Conservation (phyloP, 2,797 vertebrate species). For the Xerus rutilus region DNA sequence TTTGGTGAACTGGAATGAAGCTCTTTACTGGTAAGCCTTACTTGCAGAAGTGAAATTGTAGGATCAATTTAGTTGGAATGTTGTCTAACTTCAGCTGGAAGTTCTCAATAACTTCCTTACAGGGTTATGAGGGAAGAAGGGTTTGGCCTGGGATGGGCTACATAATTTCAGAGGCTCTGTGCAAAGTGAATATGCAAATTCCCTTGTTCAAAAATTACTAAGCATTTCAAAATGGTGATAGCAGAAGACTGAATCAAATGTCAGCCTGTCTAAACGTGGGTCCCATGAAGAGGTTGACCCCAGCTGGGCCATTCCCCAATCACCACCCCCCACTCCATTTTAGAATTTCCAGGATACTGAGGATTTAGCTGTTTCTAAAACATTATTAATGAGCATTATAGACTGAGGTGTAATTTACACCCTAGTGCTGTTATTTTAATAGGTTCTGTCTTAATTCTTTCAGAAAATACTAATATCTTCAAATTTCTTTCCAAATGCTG, state of each 20-base stretch:
- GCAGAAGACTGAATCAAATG: neutral
- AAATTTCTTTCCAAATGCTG: neutral
- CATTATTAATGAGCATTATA: neutral
- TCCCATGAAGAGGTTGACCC: neutral
- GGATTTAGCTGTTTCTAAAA: neutral
- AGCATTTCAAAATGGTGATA: neutral
- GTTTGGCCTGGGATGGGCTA: neutral
- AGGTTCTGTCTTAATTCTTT: slow-evolving; percentile 13
- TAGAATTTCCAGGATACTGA: neutral
- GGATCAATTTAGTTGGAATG: slow-evolving; percentile 69
- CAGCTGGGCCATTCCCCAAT: neutral
- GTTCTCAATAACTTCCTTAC: slow-evolving; percentile 34
- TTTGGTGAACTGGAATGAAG: slow-evolving; percentile 76
- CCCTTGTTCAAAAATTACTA: slow-evolving; percentile 34
- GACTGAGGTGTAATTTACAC: neutral
- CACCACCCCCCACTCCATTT: fast-evolving
- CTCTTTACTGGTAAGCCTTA: slow-evolving; percentile 75
- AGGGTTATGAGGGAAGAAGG: neutral
- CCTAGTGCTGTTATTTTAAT: neutral
- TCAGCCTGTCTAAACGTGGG: neutral
- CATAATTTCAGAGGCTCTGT: neutral
- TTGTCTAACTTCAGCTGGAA: slow-evolving; percentile 62
- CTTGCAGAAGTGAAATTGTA: slow-evolving; percentile 75
- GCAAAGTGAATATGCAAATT: neutral
- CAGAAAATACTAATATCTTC: slow-evolving; percentile 21